A percentile compares a stretch with the other conserved stretches of the same genome.
Conservation (phyloP, 2,113 vertebrate species). For the Heterochromis multidens region DNA sequence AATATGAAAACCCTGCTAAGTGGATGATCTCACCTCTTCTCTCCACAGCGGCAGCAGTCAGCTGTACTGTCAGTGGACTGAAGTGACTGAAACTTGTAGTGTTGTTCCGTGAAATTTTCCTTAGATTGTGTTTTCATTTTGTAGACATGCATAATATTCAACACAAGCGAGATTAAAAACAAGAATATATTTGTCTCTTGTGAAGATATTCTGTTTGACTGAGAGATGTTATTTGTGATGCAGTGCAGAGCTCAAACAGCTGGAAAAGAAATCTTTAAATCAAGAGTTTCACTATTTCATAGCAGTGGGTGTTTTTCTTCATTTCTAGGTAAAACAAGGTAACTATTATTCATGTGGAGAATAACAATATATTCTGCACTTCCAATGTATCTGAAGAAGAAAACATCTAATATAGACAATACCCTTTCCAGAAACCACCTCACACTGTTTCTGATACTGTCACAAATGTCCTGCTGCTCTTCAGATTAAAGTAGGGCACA, state of each 20-base stretch:
- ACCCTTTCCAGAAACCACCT: slow-evolving; percentile 13
- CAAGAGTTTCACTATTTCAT: slow-evolving; percentile 34
- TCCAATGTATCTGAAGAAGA: slow-evolving; percentile 41
- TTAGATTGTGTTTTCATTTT: slow-evolving; percentile 72
- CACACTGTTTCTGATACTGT: slow-evolving; percentile 15
- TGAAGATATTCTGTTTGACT: slow-evolving; percentile 64
- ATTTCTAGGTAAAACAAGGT: slow-evolving; percentile 37
- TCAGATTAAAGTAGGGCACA: slow-evolving; percentile 28
- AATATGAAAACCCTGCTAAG: slow-evolving; percentile 54
- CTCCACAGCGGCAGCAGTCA: slow-evolving; percentile 33
- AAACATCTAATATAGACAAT: slow-evolving; percentile 27
- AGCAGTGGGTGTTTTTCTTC: slow-evolving; percentile 50
- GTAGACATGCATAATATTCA: slow-evolving; percentile 66
- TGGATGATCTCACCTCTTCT: slow-evolving; percentile 52
- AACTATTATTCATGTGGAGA: slow-evolving; percentile 54
- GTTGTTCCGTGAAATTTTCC: slow-evolving; percentile 65
- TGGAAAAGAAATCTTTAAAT: slow-evolving; percentile 36
- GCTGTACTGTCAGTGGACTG: slow-evolving; percentile 39
- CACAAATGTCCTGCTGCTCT: slow-evolving; percentile 45
- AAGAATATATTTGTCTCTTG: slow-evolving; percentile 63
- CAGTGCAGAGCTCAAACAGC: slow-evolving; percentile 42
- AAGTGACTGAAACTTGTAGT: slow-evolving; percentile 53
- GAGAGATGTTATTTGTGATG: slow-evolving; percentile 61
- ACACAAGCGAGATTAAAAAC: slow-evolving; percentile 55
- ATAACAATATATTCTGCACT: slow-evolving; percentile 50